Base-by-base conservation (phyloP, 92 coral and sea anemone genomes). In the Porites cylindrica region DNA sequence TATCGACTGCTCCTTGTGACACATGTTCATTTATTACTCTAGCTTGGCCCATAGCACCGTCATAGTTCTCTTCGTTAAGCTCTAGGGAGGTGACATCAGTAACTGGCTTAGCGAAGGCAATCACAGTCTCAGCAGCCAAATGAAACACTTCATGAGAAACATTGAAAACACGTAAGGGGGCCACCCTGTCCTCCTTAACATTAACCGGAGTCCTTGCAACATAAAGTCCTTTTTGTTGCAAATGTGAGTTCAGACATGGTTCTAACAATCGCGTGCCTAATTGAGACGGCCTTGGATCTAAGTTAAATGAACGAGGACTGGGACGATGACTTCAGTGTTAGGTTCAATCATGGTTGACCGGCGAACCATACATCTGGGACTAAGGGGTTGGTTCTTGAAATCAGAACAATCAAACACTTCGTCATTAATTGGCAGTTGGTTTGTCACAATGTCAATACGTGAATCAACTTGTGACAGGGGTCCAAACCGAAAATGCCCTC, bases 51-150 rank as follows among this genome's bases (percentile, higher is more conserved):
- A 16, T 10, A 77, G 9, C 19, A 24, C 59, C 47, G 24, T 19
- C 79, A 12, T 74, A 50, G n/a, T 70, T 47, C 79, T 74, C 79
- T 12, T 74, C 63, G 18, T 47, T 17, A 74, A 52, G 24, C 61
- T 74, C 82, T 56, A 77, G 59, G 60, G 58, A 77, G 47, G 56
- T 77, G 82, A 77, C 82, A 60, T 61, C 70, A 61, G 47, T 60
- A 77, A 61, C 82, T 13, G 82, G 71, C 70, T 77, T 77, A 59
- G 70, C 82, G 14, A 78, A 23, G 16, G 61, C 82, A 78, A 63
- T 29, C 82, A 63, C 82, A 62, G 82, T 78, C 82, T 62, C 82
- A 61, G 82, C 54, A 78, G 82, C 82, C 60, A 78, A 62, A 29
- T 32, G 9, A 38, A 1, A 63, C 4, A 61, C 71, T 13, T 78